These are phyloP conservation scores for Papilio protenor DNA, from an alignment of 2,888 invertebrate species.

Conservation along the genomic window DNA sequence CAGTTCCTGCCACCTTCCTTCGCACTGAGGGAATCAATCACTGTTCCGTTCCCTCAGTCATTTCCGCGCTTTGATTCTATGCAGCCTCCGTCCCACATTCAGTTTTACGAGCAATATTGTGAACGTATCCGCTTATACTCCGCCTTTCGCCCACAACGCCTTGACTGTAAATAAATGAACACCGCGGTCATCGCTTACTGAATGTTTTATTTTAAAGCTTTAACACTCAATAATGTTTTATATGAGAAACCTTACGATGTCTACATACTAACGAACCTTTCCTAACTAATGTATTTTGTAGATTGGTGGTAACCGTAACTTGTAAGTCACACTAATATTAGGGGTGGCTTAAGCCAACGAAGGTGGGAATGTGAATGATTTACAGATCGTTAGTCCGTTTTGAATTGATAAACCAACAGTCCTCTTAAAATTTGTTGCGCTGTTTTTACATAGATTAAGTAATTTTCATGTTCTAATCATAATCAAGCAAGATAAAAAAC, in stretches of 20 bases:
- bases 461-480: too few relatives aligned
- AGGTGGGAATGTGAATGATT: neutral
- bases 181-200: constrained; percentile 17
- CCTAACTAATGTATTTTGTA: neutral
- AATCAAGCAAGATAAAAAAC: too few relatives aligned
- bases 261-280: neutral
- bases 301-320: neutral
- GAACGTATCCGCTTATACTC: constrained; percentile 47
- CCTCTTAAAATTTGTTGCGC: neutral
- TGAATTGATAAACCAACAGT: neutral
- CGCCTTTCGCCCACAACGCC: neutral
- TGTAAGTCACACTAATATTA: too few relatives aligned
- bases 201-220: constrained; percentile 7
- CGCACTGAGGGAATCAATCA: constrained; percentile 66
- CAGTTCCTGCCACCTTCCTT: constrained; percentile 6
- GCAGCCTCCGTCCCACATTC: constrained; percentile 58
- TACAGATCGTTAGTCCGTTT: neutral
- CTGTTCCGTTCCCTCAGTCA: constrained; percentile 68
- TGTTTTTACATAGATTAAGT: too few relatives aligned
- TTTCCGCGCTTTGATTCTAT: constrained; percentile 75
- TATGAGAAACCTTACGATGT: neutral
- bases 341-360: too few relatives aligned
- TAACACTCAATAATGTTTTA: constrained; percentile 4
- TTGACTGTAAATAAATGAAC: constrained; percentile 19
- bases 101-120: constrained; percentile 64